Evolutionary conservation across 1,140 invertebrate species (phyloP).

Genomic region (Ceratoteleas bidentatus): DNA sequence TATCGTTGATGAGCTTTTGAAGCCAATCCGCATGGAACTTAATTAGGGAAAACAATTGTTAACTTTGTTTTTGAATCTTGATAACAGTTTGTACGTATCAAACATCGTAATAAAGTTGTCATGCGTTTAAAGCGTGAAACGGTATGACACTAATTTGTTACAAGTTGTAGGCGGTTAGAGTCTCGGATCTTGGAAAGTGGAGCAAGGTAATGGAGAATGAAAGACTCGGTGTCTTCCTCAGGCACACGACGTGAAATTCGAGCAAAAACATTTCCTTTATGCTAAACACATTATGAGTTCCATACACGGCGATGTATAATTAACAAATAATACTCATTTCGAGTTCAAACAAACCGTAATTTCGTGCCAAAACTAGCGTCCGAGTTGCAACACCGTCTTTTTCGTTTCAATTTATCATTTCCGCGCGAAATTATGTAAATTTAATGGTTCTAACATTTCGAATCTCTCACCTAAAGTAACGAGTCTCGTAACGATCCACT

Average conservation of each 20-base stretch:
- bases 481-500: too few relatives aligned
- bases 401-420: not conserved
- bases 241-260: constrained; percentile 32
- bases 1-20: constrained; percentile 21
- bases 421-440: not conserved
- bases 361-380: constrained; percentile 25
- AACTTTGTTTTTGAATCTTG: constrained; percentile 56
- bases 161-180: constrained; percentile 60
- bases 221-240: constrained; percentile 66
- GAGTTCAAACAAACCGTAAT: constrained; percentile 39
- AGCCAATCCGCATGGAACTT: constrained; percentile 36
- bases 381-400: constrained; percentile 1
- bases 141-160: constrained; percentile 62
- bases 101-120: constrained; percentile 58
- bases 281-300: constrained; percentile 48
- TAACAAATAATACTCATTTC: constrained; percentile 47
- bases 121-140: constrained; percentile 58
- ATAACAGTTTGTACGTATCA: constrained; percentile 51
- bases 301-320: constrained; percentile 33
- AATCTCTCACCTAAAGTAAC: too few relatives aligned
- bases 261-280: constrained; percentile 53
- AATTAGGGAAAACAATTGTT: constrained; percentile 49
- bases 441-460: too few relatives aligned
- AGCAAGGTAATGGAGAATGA: constrained; percentile 74
- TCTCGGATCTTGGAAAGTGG: constrained; percentile 66